These are phyloP conservation scores for Leptinotarsa peninsularis DNA, from an alignment of 2,888 invertebrate genomes.

Conservation along the genomic window DNA sequence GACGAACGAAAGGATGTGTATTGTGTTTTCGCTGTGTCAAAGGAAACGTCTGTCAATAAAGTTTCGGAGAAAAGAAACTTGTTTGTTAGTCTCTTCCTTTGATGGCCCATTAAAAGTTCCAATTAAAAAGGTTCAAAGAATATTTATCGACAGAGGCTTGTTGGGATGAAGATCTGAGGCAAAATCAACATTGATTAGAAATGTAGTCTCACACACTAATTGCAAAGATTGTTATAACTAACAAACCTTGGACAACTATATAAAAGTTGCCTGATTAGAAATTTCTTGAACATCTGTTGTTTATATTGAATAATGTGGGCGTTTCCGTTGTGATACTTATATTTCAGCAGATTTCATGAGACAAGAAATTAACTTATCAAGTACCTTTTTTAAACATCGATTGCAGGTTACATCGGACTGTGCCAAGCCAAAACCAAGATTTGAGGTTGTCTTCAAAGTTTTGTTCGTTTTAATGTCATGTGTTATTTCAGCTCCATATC, in stretches of 20 bases:
- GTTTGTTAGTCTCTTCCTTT: slow-evolving; percentile 8
- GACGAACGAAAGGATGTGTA: slow-evolving; percentile 9
- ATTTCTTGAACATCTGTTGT: no score
- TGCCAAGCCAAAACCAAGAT: no score
- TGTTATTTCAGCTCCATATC: no score
- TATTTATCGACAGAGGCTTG: background rate
- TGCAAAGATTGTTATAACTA: background rate
- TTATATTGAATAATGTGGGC: no score
- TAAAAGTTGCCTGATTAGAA: no score
- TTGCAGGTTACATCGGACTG: no score
- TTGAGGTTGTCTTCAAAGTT: no score
- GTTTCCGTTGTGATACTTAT: no score
- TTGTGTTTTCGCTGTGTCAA: slow-evolving; percentile 7
- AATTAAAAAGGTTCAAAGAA: slow-evolving; percentile 9
- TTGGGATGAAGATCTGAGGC: background rate
- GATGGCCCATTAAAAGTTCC: slow-evolving; percentile 12
- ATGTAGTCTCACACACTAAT: background rate
- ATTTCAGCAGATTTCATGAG: no score
- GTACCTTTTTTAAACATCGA: no score
- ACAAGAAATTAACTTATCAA: no score
- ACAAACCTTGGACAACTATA: background rate
- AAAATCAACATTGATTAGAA: background rate
- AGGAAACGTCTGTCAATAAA: slow-evolving; percentile 10
- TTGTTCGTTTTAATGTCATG: no score
- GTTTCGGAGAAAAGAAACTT: slow-evolving; percentile 4